Evolutionary conservation across 2,797 vertebrate species (phyloP).

Genomic region (Tokudaia muenninki): DNA sequence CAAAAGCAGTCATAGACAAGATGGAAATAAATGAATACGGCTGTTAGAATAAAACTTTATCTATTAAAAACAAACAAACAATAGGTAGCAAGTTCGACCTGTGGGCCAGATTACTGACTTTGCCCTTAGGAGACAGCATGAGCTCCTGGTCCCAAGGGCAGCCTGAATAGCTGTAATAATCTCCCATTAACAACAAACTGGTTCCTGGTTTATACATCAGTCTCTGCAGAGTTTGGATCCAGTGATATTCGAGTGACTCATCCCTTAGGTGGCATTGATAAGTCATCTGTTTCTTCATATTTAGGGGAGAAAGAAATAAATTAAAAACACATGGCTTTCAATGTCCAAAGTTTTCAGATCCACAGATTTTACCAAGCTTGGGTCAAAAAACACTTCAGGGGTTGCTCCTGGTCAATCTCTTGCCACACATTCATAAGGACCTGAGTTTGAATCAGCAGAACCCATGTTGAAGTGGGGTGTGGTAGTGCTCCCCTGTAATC

Average conservation of each 20-base stretch:
- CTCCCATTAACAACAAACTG: background rate
- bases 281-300: background rate
- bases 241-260: background rate
- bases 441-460: background rate
- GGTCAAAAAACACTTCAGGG: background rate
- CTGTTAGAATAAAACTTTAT: background rate
- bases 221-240: background rate
- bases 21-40: background rate
- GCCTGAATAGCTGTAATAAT: background rate
- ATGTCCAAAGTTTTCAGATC: background rate
- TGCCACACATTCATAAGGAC: background rate
- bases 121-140: background rate
- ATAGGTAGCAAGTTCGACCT: background rate
- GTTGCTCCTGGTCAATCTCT: background rate
- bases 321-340: constrained; percentile 5
- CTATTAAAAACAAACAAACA: background rate
- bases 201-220: background rate
- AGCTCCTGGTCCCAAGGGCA: background rate
- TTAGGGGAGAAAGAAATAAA: background rate
- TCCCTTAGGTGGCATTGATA: background rate
- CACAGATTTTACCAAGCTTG: background rate
- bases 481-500: background rate
- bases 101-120: background rate
- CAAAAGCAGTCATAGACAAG: background rate
- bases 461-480: background rate